These are phyloP conservation scores for Helleia helle DNA, from an alignment of 2,888 invertebrate genomes.

Conservation along the genomic window DNA sequence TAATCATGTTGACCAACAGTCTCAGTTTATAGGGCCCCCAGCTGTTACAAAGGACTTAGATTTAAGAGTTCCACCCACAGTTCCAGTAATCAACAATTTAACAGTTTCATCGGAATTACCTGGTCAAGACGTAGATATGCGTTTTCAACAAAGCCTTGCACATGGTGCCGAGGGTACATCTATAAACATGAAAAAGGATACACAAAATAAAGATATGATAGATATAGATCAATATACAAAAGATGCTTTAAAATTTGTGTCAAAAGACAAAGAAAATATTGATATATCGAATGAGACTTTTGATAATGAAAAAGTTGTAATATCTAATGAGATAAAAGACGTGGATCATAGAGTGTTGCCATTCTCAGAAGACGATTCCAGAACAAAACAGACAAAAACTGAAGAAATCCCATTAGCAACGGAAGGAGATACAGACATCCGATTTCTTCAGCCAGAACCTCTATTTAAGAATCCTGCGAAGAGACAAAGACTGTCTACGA, in stretches of 20 bases:
- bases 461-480: constrained; percentile 61
- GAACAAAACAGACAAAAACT: constrained; percentile 27
- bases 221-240: constrained; percentile 71
- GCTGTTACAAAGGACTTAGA: constrained; percentile 55
- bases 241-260: constrained; percentile 65
- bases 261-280: constrained; percentile 63
- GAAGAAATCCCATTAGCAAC: constrained; percentile 33
- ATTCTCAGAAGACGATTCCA: constrained; percentile 45
- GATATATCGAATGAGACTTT: constrained; percentile 54
- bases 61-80: constrained; percentile 55
- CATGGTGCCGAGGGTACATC: constrained; percentile 28
- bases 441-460: constrained; percentile 62
- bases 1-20: constrained; percentile 38
- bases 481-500: constrained; percentile 61
- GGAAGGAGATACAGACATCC: constrained; percentile 61
- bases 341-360: constrained; percentile 66
- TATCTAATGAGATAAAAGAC: constrained; percentile 50
- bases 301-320: constrained; percentile 41
- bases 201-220: constrained; percentile 53
- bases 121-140: constrained; percentile 67
- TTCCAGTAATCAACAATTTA: constrained; percentile 35
- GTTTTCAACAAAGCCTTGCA: constrained; percentile 45
- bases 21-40: constrained; percentile 32
- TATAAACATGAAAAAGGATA: constrained; percentile 33
- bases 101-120: constrained; percentile 42